Conservation (phyloP, 2,797 vertebrate genomes). For the Thripadectes ignobilis region DNA sequence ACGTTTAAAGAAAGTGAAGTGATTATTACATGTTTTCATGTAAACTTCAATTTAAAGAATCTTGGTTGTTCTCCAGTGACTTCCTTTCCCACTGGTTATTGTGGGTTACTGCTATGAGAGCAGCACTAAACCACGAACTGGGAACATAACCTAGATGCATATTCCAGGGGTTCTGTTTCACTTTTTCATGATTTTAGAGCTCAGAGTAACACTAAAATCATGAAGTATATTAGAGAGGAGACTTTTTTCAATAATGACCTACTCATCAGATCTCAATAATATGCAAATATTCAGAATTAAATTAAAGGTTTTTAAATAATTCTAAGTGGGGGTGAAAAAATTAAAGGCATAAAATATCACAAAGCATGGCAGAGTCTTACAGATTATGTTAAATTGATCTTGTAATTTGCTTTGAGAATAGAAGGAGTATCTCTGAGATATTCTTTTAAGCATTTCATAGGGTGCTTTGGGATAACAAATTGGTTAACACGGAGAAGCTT, state of each 20-base stretch:
- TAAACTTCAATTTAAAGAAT: background rate
- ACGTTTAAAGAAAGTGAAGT: background rate
- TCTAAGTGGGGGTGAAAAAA: fast-evolving
- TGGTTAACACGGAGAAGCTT: background rate
- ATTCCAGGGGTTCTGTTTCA: background rate
- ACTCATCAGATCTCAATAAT: background rate
- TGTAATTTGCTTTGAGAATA: background rate
- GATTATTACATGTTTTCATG: background rate
- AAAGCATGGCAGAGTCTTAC: background rate
- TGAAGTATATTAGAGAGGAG: background rate
- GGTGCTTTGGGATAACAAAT: background rate
- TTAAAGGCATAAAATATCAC: background rate
- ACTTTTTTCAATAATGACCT: background rate
- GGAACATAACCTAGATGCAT: background rate
- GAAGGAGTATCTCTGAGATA: background rate
- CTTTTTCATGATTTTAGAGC: background rate
- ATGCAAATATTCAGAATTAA: background rate
- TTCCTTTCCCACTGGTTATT: background rate
- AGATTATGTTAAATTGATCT: background rate
- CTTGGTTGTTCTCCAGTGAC: background rate
- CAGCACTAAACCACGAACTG: background rate
- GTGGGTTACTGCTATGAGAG: background rate
- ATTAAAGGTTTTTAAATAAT: background rate
- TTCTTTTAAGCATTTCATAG: background rate
- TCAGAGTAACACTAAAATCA: background rate